phyloP scores from a whole-genome alignment of 2,113 vertebrate genomes.

The Fulica atra region DNA sequence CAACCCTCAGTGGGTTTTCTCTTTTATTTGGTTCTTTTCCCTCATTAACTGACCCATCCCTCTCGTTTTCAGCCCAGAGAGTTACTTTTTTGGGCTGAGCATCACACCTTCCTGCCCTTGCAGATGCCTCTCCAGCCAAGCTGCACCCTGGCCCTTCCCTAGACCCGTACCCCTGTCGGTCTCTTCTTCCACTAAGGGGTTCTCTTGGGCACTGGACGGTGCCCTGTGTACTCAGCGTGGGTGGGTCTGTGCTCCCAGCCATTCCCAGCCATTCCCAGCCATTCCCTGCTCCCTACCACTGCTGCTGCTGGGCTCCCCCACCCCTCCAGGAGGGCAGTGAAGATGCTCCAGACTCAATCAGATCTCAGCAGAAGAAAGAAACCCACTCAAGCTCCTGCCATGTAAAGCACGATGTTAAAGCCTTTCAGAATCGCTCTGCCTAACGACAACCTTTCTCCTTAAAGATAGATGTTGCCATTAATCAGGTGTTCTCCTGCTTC shows the following conservation, averaged over 20 bases:
- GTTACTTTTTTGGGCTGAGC: not conserved
- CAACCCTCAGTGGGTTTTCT: not conserved
- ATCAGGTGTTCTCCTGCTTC: not conserved
- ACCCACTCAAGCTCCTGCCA: not conserved
- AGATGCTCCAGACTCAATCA: not conserved
- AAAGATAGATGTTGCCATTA: constrained; percentile 19
- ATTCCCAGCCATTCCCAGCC: too few species aligned
- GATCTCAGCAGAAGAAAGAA: not conserved
- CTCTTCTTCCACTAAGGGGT: not conserved
- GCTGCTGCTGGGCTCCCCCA: not conserved
- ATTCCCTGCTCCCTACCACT: not conserved
- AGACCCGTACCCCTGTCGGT: not conserved
- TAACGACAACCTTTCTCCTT: not conserved
- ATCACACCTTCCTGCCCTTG: not conserved
- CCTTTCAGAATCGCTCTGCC: not conserved
- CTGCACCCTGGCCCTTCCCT: not conserved
- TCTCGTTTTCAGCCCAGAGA: not conserved
- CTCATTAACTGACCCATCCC: not conserved
- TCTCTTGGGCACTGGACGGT: not conserved
- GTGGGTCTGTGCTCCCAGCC: not conserved
- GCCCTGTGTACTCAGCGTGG: too few species aligned
- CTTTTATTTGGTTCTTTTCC: not conserved
- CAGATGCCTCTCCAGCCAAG: not conserved
- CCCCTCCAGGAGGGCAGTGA: not conserved
- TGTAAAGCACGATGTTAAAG: not conserved